Evolutionary conservation across 2,797 vertebrate genomes (phyloP), one percentile per base, ranked within the genome.

Genomic region (Gymnoscopelus braueri): DNA sequence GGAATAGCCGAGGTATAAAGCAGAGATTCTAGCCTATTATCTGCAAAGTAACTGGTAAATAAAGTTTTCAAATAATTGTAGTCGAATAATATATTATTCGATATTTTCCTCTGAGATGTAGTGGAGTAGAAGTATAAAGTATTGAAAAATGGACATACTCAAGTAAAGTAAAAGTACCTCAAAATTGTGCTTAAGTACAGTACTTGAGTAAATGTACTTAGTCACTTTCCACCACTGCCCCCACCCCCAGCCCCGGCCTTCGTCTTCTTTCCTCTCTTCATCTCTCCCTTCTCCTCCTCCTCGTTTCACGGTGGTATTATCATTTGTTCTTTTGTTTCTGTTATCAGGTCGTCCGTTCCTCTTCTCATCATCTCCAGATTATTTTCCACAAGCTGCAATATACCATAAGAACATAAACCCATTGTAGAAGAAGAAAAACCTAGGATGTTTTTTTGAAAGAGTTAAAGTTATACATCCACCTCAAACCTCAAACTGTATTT

Each of bases 311-410:
- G 60, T 86, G 72, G 54, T 75, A 63, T 85, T 69, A 50, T 47
- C 60, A 15, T 44, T 59, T 71, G 65, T 78, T 59, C 60, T 78
- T 61, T 78, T 12, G 71, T 63, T 78, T 57, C 77, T 11, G 75
- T 63, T 67, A 67, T 68, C 52, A 59, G 61, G 73, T 84, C 39
- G 50, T 78, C 11, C 50, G 56, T 80, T 83, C 57, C 48, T 11
- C 24, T 50, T 56, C 48, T 73, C 69, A 83, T 84, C 57, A 44
- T 83, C 77, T 60, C 58, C 24, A 49, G 67, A 72, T 84, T 89
- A 87, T 92, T 92, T 92, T 82, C 84, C 78, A 74, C 86, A 62
- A 72, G 87, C 90, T 93, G 92, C 91, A 92, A 92, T 91, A 89
- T 81, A 81, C 77, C 71, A 65, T n/a, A 32, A 19, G 44, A 24